Conservation (phyloP, 1,140 invertebrate genomes). For the Lasaia peninsularis region DNA sequence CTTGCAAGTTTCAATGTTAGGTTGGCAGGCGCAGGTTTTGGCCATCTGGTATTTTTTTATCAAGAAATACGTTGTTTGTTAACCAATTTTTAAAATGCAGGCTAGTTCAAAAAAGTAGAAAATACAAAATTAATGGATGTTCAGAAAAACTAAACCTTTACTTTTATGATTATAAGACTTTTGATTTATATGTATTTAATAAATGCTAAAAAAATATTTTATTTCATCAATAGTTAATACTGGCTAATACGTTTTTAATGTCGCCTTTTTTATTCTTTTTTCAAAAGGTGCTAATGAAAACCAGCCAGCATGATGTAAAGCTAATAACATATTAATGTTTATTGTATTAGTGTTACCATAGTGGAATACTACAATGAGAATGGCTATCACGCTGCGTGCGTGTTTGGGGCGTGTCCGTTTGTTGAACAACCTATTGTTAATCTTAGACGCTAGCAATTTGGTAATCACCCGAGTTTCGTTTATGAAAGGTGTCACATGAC, state of each 20-base stretch:
- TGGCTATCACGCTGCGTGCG: constrained; percentile 63
- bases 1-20: no score
- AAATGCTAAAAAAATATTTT: not conserved
- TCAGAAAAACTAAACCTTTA: no score
- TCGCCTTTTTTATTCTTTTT: constrained; percentile 25
- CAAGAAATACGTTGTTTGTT: no score
- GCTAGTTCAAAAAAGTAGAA: no score
- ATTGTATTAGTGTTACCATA: constrained; percentile 71
- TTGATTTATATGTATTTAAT: not conserved
- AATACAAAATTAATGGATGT: no score
- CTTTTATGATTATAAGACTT: not conserved
- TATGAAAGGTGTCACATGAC: constrained; percentile 14
- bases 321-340: constrained; percentile 71
- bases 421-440: constrained; percentile 61
- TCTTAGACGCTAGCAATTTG: constrained; percentile 54
- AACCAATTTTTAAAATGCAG: no score
- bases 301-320: constrained; percentile 56
- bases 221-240: constrained; percentile 29
- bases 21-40: no score
- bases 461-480: constrained; percentile 53
- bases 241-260: constrained; percentile 30
- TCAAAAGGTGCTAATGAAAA: constrained; percentile 41
- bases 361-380: constrained; percentile 66
- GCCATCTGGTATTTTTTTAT: no score
- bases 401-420: constrained; percentile 69